phyloP scores from a whole-genome alignment of 2,888 invertebrate species.

The Mystacides longicornis region DNA sequence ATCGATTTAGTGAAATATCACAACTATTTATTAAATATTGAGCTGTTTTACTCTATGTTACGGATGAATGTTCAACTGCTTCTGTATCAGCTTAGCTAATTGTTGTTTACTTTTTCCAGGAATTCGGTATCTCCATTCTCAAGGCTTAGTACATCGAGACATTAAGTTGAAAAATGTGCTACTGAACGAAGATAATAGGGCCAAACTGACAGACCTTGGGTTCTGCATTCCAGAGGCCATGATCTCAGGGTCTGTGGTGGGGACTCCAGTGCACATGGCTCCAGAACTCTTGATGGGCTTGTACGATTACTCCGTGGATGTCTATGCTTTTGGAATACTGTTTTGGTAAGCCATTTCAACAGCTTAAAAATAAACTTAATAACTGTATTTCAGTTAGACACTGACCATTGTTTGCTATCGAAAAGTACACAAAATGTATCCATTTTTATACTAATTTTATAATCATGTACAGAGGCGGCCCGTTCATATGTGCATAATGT shows the following conservation, averaged over 20 bases:
- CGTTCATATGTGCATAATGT: no score
- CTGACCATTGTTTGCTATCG: no score
- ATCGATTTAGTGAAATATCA: no score
- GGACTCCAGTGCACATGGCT: conserved; percentile 87
- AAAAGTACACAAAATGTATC: no score
- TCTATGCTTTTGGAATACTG: conserved; percentile 83
- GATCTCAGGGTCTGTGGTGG: conserved; percentile 84
- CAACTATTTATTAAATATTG: no score
- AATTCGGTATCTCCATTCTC: conserved; percentile 80
- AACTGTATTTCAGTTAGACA: no score
- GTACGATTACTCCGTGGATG: conserved; percentile 78
- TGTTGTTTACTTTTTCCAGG: conserved; percentile 36
- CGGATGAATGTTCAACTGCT: no score
- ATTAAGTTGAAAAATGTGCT: conserved; percentile 86
- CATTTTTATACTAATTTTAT: no score
- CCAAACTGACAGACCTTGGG: conserved; percentile 79
- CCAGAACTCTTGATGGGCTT: conserved; percentile 76
- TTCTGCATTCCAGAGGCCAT: conserved; percentile 87
- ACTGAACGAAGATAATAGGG: conserved; percentile 64
- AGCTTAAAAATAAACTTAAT: no score
- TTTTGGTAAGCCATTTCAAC: conserved; percentile 65
- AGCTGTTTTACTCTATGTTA: no score
- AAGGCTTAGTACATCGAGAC: conserved; percentile 82
- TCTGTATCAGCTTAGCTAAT: no score
- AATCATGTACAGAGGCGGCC: no score